Evolutionary conservation across 2,888 invertebrate genomes (phyloP), one percentile per base, ranked within the genome.

Genomic region (Ochropleura leucogaster): DNA sequence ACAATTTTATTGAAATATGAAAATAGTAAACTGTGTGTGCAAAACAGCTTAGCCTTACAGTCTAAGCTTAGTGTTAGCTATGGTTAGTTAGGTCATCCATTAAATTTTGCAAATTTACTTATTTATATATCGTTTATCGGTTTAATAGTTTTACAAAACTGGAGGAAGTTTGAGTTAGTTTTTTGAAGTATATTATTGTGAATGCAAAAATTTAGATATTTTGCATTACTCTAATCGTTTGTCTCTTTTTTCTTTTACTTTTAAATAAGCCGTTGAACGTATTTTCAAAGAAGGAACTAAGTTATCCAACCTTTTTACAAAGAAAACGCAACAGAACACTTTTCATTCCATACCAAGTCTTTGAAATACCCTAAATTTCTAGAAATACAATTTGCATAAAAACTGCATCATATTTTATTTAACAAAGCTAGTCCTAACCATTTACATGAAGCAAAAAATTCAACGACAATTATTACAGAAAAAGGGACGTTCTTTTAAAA

Each of bases 351-450:
- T 4, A 40, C 9, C n/a, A 4, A 16, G 42, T 30, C 16, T 62
- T 7, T 7, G 18, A 40, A 20, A 40, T 46, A 59, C n/a, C 16
- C 12, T 18, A 40, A 40, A 44, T 14, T 55, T 18, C 55, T 16
- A 42, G 57, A 7, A 59, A 47, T 10, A 59, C 6, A 72, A 72
- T 79, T 79, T 72, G 53, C 77, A 53, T 79, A 47, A 59, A 72
- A 20, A n/a, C 20, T 16, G 18, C 59, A n/a, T 60, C 14, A 46
- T 65, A 40, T 77, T 65, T 49, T 14, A 79, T 77, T 60, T 42
- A 49, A 4, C 40, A 55, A 9, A 20, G 16, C n/a, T 40, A 14
- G 42, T 1, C 1, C 20, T 79, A 51, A 51, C 57, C 30, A 59
- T 63, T 64, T 55, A 55, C 72, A 64, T 59, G 64, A 63, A 65